Percentiles rank a stretch among this genome's conserved stretches.
Conservation (phyloP, 2,113 vertebrate species). For the Okapia johnstoni region DNA sequence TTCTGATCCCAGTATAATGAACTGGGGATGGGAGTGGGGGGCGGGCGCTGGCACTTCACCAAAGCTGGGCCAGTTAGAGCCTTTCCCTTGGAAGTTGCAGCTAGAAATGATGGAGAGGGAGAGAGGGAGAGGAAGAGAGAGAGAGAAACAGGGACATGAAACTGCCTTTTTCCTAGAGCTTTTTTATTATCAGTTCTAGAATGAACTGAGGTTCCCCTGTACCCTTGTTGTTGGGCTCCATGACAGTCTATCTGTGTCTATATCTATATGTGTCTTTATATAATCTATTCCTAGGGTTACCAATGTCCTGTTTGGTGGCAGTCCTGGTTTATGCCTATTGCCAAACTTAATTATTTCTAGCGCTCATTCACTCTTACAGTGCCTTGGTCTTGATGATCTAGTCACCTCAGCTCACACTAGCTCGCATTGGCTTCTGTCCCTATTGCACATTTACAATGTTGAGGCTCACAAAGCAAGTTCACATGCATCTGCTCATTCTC, state of each 20-base stretch:
- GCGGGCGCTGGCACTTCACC: not conserved
- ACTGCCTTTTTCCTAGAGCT: not conserved
- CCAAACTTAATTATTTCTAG: not conserved
- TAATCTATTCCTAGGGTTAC: not conserved
- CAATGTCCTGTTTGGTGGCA: not conserved
- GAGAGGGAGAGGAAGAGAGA: not conserved
- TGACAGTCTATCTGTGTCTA: not conserved
- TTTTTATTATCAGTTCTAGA: not conserved
- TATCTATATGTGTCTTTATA: not conserved
- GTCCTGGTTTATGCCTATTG: not conserved
- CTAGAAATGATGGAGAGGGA: not conserved
- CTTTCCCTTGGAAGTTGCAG: not conserved
- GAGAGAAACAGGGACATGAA: not conserved
- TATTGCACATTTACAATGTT: not conserved
- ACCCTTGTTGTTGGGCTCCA: not conserved
- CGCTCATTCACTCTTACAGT: not conserved
- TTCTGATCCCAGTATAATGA: not conserved
- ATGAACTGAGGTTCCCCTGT: not conserved
- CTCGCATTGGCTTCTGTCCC: not conserved
- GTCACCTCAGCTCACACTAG: not conserved
- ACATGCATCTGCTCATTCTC: not conserved
- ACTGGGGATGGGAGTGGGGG: not conserved
- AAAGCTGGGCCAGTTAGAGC: not conserved
- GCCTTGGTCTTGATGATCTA: not conserved
- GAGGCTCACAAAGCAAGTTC: not conserved